Percentiles rank a stretch among this genome's conserved stretches.
phyloP scores from a whole-genome alignment of 2,888 invertebrate species.

The Stramonita haemastoma region DNA sequence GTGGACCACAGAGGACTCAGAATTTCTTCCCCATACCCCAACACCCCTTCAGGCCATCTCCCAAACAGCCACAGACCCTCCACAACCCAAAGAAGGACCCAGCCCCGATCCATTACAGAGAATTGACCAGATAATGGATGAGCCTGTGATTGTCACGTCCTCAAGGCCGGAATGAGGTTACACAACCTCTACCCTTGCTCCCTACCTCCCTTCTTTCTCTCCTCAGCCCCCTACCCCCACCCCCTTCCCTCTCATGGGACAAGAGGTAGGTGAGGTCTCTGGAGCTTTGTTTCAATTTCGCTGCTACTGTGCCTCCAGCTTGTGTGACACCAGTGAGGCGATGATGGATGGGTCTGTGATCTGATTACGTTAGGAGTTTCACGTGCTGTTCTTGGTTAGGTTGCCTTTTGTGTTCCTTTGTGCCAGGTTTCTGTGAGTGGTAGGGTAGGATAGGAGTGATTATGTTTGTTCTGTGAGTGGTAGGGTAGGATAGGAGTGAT shows the following conservation, averaged over 20 bases:
- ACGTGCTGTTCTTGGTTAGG: conserved; percentile 8
- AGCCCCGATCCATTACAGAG: background rate
- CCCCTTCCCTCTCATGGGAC: background rate
- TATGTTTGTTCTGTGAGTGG: too few relatives aligned
- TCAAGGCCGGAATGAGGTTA: conserved; percentile 7
- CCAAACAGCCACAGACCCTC: too few relatives aligned
- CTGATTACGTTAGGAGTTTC: conserved; percentile 24
- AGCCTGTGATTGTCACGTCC: background rate
- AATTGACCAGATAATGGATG: conserved; percentile 18
- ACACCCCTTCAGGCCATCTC: background rate
- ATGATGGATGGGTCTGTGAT: conserved; percentile 22
- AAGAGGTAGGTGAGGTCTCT: conserved; percentile 14
- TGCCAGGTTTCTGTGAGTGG: too few relatives aligned
- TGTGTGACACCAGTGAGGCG: background rate
- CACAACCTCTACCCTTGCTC: background rate
- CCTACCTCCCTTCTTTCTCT: background rate
- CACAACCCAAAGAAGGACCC: background rate
- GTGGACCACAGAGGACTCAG: too few relatives aligned
- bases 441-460: too few relatives aligned
- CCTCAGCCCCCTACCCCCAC: too few relatives aligned
- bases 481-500: too few relatives aligned
- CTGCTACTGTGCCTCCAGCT: background rate
- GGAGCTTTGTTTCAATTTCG: conserved; percentile 27
- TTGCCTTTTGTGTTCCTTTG: too few relatives aligned
- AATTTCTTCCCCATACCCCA: background rate